Base-by-base conservation (phyloP, 2,797 vertebrate species). In the Halcyon smyrnensis region DNA sequence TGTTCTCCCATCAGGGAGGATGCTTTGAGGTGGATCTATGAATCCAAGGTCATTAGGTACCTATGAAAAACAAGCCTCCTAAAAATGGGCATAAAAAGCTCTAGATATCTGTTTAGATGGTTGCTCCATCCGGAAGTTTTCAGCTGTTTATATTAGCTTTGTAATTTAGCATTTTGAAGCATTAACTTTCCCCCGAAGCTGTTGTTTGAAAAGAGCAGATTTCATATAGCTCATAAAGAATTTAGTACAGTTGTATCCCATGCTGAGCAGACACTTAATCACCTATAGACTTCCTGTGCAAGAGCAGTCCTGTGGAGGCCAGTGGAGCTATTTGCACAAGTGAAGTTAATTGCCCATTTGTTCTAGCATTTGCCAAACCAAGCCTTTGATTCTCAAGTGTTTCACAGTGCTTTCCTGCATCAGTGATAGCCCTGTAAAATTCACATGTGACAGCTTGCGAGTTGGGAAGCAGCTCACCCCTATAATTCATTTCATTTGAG, bases 231-330 rank as follows among this genome's bases (percentile, higher is more conserved):
- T 94, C 87, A 83, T 95, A 95, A 96, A 96, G 92, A 92, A 91
- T 95, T 92, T 89, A 96, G 91, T 85, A 57, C 62, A 75, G 87
- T 95, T 91, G 71, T 92, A 89, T 90, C 91, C 95, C 69, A 71
- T 95, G 91, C 92, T 95, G 92, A 94, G 94, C 92, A 95, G 91
- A 93, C 89, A 92, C 87, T 95, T 96, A 93, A 95, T 97, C 92
- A 91, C 94, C 95, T 86, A 48, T 90, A 62, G 94, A 75, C 85
- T 95, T 97, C 96, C 94, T 96, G 95, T 94, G 87, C 11, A 0
- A 90, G 95, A 93, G 83, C 73, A 78, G 94, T 34, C 87, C 91
- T 89, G 90, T 2, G 0, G 93, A 90, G 92, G 70, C 92, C 39
- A 0, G 76, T 28, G 4, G 43, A 87, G 81, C 93, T 74, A 27